These are phyloP conservation scores for Tachina lurida DNA, from an alignment of 2,888 invertebrate species.

Conservation along the genomic window DNA sequence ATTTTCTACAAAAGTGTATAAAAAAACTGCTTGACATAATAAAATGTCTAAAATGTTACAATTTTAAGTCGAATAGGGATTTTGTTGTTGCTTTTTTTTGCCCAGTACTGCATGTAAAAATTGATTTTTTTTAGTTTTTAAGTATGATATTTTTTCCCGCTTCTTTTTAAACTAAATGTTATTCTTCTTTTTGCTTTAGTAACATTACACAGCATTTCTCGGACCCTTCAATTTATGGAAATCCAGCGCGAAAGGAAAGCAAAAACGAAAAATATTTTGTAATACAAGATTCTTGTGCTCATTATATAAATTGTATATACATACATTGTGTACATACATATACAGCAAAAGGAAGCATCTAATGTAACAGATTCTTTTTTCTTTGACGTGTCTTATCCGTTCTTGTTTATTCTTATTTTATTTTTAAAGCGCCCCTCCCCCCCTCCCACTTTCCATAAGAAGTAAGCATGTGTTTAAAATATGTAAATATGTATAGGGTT, in stretches of 20 bases:
- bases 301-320: neutral
- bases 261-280: slow-evolving; percentile 11
- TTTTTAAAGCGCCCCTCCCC: slow-evolving; percentile 1
- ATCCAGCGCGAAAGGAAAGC: slow-evolving; percentile 14
- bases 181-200: neutral
- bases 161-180: too few species aligned
- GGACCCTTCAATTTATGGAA: slow-evolving; percentile 31
- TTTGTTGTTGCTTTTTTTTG: too few species aligned
- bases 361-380: neutral
- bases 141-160: too few species aligned
- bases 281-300: slow-evolving; percentile 19
- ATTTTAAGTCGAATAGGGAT: too few species aligned
- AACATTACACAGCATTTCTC: slow-evolving; percentile 9
- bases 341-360: neutral
- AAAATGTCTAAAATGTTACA: too few species aligned
- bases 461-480: slow-evolving; percentile 51
- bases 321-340: too few species aligned
- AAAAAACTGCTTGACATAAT: too few species aligned
- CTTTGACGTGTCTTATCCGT: neutral
- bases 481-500: neutral
- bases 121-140: too few species aligned
- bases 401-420: neutral
- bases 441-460: neutral
- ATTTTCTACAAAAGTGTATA: too few species aligned
- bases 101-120: too few species aligned